Percentiles rank a stretch among this genome's conserved stretches.
These are phyloP conservation scores for Paratilapia polleni DNA, from an alignment of 2,113 vertebrate species.

Conservation along the genomic window DNA sequence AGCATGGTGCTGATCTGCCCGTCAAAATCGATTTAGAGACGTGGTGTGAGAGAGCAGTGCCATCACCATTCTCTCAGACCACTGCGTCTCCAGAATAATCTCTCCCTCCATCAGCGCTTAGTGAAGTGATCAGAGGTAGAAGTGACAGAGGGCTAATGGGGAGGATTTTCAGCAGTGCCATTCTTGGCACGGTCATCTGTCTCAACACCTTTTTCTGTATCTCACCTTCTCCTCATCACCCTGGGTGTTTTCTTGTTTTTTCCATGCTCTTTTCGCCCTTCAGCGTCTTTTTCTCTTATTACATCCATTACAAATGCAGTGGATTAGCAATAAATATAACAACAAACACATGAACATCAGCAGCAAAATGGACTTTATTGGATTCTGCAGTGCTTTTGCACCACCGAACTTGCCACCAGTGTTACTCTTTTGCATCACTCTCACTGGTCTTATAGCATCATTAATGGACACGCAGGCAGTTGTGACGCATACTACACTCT, in stretches of 20 bases:
- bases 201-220: slow-evolving; percentile 23
- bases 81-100: slow-evolving; percentile 50
- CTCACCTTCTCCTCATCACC: neutral
- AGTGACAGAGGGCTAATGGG: slow-evolving; percentile 65
- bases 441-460: neutral
- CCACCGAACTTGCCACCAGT: neutral
- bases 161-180: slow-evolving; percentile 41
- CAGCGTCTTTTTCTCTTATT: neutral
- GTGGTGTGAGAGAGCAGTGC: slow-evolving; percentile 48
- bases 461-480: neutral
- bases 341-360: too few relatives aligned
- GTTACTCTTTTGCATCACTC: neutral
- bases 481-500: too few relatives aligned
- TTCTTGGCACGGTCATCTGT: slow-evolving; percentile 6
- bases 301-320: neutral
- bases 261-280: neutral
- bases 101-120: slow-evolving; percentile 55
- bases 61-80: slow-evolving; percentile 25
- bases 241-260: neutral
- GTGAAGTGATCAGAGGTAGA: slow-evolving; percentile 67
- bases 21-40: slow-evolving; percentile 63
- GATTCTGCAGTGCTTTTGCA: neutral
- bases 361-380: neutral
- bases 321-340: too few relatives aligned
- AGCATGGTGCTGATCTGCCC: slow-evolving; percentile 52